These are phyloP conservation scores for Drosophila orosa DNA, from an alignment of 1,140 invertebrate species.

Conservation along the genomic window DNA sequence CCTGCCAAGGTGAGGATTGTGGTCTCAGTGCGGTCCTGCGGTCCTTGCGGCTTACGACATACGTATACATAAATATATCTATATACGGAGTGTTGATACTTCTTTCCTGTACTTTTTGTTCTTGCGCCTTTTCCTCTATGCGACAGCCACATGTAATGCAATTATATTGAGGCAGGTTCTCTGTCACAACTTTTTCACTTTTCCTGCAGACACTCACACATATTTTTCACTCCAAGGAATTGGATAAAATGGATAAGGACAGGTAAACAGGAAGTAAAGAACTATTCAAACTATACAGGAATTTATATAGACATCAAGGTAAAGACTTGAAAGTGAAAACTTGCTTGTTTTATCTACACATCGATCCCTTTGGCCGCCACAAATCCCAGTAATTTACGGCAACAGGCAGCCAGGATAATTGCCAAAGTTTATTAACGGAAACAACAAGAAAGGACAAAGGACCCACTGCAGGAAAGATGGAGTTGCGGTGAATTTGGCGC, in stretches of 20 bases:
- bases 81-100: neutral
- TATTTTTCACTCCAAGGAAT: slow-evolving; percentile 51
- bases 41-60: slow-evolving; percentile 29
- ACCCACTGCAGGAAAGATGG: slow-evolving; percentile 40
- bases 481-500: slow-evolving; percentile 61
- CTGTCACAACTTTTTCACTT: slow-evolving; percentile 69
- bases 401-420: slow-evolving; percentile 76
- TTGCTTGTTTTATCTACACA: slow-evolving; percentile 3
- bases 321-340: slow-evolving; percentile 31
- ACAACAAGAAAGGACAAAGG: slow-evolving; percentile 31
- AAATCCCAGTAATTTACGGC: slow-evolving; percentile 55
- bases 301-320: slow-evolving; percentile 13
- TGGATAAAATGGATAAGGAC: slow-evolving; percentile 29
- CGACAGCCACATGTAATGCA: slow-evolving; percentile 73
- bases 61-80: slow-evolving; percentile 2
- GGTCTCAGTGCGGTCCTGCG: slow-evolving; percentile 61
- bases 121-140: slow-evolving; percentile 38
- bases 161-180: slow-evolving; percentile 75
- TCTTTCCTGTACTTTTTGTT: slow-evolving; percentile 4
- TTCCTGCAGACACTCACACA: slow-evolving; percentile 10
- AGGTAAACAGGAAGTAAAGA: slow-evolving; percentile 10
- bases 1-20: slow-evolving; percentile 50
- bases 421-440: slow-evolving; percentile 77
- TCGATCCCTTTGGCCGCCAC: neutral
- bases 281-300: slow-evolving; percentile 18